These are phyloP conservation scores for Morbakka virulenta DNA, from an alignment of 30 jellyfish, hydroid and myxozoan species.

Conservation along the genomic window DNA sequence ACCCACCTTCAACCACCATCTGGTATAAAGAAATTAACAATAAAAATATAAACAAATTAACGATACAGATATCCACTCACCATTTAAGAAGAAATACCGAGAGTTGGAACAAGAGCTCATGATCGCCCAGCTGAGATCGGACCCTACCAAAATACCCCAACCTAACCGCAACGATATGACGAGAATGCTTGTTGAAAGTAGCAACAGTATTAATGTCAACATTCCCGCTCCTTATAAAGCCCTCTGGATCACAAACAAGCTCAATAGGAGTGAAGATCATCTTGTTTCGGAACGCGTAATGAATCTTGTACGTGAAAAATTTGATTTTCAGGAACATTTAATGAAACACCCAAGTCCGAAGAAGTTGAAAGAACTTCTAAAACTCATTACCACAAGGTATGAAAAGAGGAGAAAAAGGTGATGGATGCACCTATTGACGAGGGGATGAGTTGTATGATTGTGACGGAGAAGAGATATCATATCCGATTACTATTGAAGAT, in stretches of 20 bases:
- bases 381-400: not conserved
- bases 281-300: too few relatives aligned
- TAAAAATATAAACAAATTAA: too few relatives aligned
- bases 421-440: not conserved
- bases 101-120: too few relatives aligned
- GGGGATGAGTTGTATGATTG: too few relatives aligned
- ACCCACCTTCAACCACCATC: constrained; percentile 46
- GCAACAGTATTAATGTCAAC: too few relatives aligned
- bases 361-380: too few relatives aligned
- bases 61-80: constrained; percentile 35
- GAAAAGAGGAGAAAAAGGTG: not conserved
- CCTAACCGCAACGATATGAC: constrained; percentile 50
- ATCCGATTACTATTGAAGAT: too few relatives aligned
- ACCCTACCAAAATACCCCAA: constrained; percentile 30
- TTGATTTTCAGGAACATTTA: not conserved
- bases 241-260: constrained; percentile 18
- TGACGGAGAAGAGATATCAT: too few relatives aligned
- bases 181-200: constrained; percentile 7
- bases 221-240: constrained; percentile 1
- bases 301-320: too few relatives aligned
- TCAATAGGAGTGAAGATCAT: constrained; percentile 43
- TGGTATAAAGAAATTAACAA: constrained; percentile 31
- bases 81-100: constrained; percentile 19
- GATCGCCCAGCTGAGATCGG: not conserved
- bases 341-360: not conserved